Conservation (phyloP, 2,888 invertebrate genomes). For the Pollenia amentaria region DNA sequence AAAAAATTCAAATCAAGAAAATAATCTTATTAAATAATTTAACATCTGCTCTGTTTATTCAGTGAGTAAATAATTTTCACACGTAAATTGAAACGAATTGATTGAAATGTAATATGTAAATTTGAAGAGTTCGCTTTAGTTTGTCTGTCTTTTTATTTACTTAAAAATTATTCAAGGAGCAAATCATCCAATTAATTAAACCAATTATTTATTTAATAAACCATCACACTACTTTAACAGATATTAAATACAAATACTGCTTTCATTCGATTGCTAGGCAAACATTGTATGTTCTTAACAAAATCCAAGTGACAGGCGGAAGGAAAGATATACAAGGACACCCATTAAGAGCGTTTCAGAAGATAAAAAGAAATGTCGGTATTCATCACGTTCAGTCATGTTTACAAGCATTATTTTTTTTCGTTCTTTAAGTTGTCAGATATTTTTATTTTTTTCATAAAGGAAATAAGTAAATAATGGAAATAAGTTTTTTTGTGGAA, state of each 20-base stretch:
- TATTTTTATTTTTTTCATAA: not conserved
- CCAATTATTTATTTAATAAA: slow-evolving; percentile 35
- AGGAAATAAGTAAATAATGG: no score
- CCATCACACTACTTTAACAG: slow-evolving; percentile 1
- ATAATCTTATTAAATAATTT: not conserved
- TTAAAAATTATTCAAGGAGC: not conserved
- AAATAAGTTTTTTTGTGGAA: no score
- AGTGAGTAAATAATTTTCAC: slow-evolving; percentile 34
- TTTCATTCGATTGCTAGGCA: slow-evolving; percentile 81
- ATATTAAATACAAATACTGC: not conserved
- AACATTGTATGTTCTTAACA: slow-evolving; percentile 74
- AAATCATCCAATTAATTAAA: slow-evolving; percentile 33
- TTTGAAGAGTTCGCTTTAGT: no score
- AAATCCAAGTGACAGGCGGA: not conserved
- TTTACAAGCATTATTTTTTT: slow-evolving; percentile 7
- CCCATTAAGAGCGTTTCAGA: not conserved
- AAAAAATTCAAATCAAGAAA: not conserved
- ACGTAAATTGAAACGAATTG: no score
- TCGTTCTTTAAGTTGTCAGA: not conserved
- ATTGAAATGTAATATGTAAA: not conserved
- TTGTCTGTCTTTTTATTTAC: slow-evolving; percentile 38
- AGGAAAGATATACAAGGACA: not conserved
- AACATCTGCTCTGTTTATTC: slow-evolving; percentile 23
- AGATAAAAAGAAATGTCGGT: slow-evolving; percentile 26
- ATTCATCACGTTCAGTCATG: slow-evolving; percentile 9